Conservation (phyloP, 2,797 vertebrate species). For the Enteromius paludinosus region DNA sequence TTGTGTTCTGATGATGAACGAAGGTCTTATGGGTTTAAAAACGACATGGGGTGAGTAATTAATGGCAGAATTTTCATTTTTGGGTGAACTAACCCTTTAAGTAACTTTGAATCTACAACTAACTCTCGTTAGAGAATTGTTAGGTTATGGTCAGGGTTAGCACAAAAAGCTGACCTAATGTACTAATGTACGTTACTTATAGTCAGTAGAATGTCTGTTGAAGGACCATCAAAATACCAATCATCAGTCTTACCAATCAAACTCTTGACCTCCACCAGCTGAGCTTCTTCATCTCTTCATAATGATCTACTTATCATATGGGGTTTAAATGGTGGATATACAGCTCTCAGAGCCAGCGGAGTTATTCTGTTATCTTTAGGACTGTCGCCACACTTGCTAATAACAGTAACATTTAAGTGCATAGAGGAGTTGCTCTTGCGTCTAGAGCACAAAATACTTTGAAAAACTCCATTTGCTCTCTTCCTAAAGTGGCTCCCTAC, state of each 20-base stretch:
- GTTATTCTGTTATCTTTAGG: constrained; percentile 37
- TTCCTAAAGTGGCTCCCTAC: constrained; percentile 88
- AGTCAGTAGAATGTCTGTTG: neutral
- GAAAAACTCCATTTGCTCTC: constrained; percentile 78
- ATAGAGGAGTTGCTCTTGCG: constrained; percentile 48
- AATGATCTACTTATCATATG: neutral
- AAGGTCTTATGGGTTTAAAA: too few species aligned
- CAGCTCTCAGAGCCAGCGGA: neutral
- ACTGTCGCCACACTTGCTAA: constrained; percentile 50
- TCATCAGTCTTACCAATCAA: neutral
- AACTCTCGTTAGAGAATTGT: neutral
- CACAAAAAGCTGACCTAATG: neutral
- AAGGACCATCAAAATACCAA: neutral
- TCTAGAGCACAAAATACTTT: constrained; percentile 24
- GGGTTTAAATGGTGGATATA: neutral
- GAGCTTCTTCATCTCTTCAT: neutral
- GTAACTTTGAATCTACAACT: neutral
- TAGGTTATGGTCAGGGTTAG: neutral
- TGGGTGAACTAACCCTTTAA: too few species aligned
- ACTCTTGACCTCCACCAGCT: neutral
- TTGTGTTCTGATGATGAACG: too few species aligned
- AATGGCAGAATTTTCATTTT: too few species aligned
- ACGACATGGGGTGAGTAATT: too few species aligned
- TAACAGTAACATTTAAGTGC: constrained; percentile 50
- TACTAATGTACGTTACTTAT: neutral